Evolutionary conservation across 2,888 invertebrate genomes (phyloP), one percentile per base, ranked within the genome.

Genomic region (Yponomeuta cagnagella): DNA sequence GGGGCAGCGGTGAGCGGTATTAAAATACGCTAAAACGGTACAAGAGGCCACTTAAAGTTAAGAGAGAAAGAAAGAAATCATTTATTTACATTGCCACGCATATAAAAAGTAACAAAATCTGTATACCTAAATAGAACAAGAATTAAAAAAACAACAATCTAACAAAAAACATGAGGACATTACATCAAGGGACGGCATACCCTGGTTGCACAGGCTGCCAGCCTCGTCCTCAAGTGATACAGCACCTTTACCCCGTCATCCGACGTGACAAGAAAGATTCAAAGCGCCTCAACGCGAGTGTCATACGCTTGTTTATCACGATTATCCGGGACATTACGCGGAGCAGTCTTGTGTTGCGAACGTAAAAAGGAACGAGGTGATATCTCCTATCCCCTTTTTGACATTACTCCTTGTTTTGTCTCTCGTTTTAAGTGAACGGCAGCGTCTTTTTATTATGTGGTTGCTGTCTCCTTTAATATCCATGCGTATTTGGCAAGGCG

Each of bases 311-410:
- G 79, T 80, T 78, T 79, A 79, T 79, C 77, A 73, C 75, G 77
- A 80, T 79, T 79, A 79, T 76, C 74, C 77, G 75, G 72, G 71
- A 75, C 77, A 78, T 80, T 78, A 77, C 77, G 72, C 73, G 73
- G 72, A 73, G 75, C 73, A 74, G 71, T 71, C 71, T 74, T 72
- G 73, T 72, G 74, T 73, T 69, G 71, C 74, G 74, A 74, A 71
- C 74, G 75, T 78, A 75, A 77, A 76, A 76, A 72, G 73, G 73
- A 73, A 76, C 74, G 74, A 76, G 72, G 72, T 73, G 72, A 73
- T 73, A 74, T 73, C 73, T 74, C 70, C 70, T 73, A 69, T 71
- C 72, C 72, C 72, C 71, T 72, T 73, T 73, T 69, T 43, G 71
- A 72, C 72, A 23, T 64, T 10, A 64, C 2, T 31, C 30, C n/a